phyloP scores from a whole-genome alignment of 2,888 invertebrate genomes.

The Dione vanillae region DNA sequence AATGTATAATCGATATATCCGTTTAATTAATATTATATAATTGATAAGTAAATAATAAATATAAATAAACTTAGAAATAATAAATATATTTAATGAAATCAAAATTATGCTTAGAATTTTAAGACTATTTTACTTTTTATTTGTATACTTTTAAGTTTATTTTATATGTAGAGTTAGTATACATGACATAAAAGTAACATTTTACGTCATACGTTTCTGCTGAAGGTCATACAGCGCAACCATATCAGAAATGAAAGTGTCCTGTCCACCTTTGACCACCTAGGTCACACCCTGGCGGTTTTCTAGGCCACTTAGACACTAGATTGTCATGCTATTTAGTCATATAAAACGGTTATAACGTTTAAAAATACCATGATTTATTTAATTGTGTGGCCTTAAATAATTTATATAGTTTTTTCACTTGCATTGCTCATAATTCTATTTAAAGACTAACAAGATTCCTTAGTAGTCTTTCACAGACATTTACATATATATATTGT shows the following conservation, averaged over 20 bases:
- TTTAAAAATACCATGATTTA: not conserved
- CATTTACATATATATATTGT: constrained; percentile 25
- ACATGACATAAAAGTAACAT: constrained; percentile 27
- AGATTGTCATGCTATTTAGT: constrained; percentile 37
- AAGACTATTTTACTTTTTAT: no score
- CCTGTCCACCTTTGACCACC: constrained; percentile 73
- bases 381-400: not conserved
- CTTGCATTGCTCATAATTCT: constrained; percentile 20
- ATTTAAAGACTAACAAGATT: constrained; percentile 29
- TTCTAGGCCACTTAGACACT: constrained; percentile 68
- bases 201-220: constrained; percentile 38
- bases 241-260: constrained; percentile 72
- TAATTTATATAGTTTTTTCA: constrained; percentile 1
- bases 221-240: constrained; percentile 56
- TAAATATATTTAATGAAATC: no score
- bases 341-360: constrained; percentile 16
- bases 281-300: constrained; percentile 65
- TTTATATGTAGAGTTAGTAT: not conserved
- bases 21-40: no score
- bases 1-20: no score
- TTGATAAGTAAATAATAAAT: no score
- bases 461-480: constrained; percentile 22
- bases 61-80: no score
- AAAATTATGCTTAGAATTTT: no score
- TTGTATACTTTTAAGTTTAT: not conserved